A percentile compares a stretch with the other conserved stretches of the same genome.
Evolutionary conservation across 2,888 invertebrate genomes (phyloP).

Genomic region (Aromia moschata): DNA sequence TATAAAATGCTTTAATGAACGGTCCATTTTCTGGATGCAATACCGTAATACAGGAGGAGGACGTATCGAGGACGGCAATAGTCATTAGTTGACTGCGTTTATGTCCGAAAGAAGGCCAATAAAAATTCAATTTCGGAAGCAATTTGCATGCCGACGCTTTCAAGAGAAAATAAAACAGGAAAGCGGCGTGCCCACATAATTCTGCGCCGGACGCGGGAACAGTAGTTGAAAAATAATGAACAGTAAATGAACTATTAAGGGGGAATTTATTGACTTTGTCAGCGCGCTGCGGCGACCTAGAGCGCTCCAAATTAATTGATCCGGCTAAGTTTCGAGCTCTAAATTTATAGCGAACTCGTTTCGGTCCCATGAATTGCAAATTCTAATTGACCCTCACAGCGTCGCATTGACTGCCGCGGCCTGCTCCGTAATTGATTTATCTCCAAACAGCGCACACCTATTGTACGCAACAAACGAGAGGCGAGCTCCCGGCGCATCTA

Average conservation of each 20-base stretch:
- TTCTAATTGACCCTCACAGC: constrained; percentile 52
- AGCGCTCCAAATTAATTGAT: constrained; percentile 56
- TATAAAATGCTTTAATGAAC: no score
- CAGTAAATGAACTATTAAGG: constrained; percentile 48
- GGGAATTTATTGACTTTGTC: constrained; percentile 56
- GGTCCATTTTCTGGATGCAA: no score
- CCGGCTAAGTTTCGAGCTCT: constrained; percentile 53
- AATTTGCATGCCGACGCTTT: constrained; percentile 41
- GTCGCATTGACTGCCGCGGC: constrained; percentile 51
- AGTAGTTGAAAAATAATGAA: constrained; percentile 46
- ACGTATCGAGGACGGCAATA: not conserved
- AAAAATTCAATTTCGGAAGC: constrained; percentile 39
- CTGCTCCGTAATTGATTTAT: constrained; percentile 57
- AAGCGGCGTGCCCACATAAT: constrained; percentile 47
- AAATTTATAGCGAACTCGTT: constrained; percentile 56
- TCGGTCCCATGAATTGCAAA: constrained; percentile 51
- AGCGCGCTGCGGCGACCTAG: constrained; percentile 45
- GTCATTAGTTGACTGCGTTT: constrained; percentile 6
- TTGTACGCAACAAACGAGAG: constrained; percentile 53
- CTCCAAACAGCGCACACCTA: constrained; percentile 54
- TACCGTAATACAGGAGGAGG: no score
- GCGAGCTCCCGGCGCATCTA: constrained; percentile 41
- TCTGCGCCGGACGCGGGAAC: constrained; percentile 33
- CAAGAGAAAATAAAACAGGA: constrained; percentile 44
- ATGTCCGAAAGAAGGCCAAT: constrained; percentile 38